These are phyloP conservation scores for Heteromormyrus szaboi DNA, from an alignment of 2,797 vertebrate species.

Conservation along the genomic window DNA sequence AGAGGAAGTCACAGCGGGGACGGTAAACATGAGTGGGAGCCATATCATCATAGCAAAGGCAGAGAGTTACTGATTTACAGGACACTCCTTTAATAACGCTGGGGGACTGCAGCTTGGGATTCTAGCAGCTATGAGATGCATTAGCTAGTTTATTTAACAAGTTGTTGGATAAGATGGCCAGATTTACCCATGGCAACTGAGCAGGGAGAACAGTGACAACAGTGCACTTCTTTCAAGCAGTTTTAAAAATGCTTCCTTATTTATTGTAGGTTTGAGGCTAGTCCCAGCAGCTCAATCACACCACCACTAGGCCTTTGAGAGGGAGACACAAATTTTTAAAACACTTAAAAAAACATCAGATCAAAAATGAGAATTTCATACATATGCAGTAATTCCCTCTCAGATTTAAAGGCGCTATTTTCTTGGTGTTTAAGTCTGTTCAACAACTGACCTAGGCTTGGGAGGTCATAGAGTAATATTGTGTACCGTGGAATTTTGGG, in stretches of 20 bases:
- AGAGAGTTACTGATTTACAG: conserved; percentile 26
- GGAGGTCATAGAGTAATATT: background rate
- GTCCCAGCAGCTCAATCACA: background rate
- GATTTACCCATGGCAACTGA: background rate
- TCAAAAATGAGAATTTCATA: background rate
- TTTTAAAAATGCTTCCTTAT: background rate
- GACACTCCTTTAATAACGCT: background rate
- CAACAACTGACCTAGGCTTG: background rate
- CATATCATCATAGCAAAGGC: conserved; percentile 23
- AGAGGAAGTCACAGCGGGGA: conserved; percentile 29
- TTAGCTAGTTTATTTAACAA: background rate
- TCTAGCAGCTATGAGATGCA: background rate
- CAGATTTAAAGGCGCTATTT: background rate
- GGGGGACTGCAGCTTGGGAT: background rate
- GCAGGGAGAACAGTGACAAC: background rate
- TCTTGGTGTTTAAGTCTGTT: background rate
- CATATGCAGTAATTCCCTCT: background rate
- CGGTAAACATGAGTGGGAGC: conserved; percentile 28
- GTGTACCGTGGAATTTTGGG: background rate
- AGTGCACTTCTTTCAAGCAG: conserved; percentile 18
- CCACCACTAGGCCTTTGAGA: background rate
- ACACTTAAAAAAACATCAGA: background rate
- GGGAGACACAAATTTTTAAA: background rate
- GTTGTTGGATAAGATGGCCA: background rate
- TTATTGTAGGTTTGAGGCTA: background rate